Base-by-base conservation (phyloP, 1,140 invertebrate genomes). In the Drosophila parvula region DNA sequence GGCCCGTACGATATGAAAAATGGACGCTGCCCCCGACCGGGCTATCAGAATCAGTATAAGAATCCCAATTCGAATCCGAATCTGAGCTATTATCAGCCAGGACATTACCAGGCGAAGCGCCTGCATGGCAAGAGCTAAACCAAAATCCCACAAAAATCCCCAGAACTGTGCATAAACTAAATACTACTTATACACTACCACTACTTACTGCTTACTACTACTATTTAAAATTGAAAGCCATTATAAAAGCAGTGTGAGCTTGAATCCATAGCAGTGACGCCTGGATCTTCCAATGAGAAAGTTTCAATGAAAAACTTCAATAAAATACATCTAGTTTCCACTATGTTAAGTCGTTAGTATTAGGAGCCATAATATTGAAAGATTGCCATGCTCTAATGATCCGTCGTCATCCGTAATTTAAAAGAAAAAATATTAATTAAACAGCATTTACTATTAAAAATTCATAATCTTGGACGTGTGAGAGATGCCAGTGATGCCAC, bases 81-180 rank as follows among this genome's bases (percentile, higher is more conserved):
- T 60, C 40, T 51, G 18, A 55, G 36, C 18, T 55, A 55, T 22
- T 36, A 53, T 36, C 50, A 36, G 50, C 22, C 64, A 40, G 40
- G 22, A 45, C 38, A 51, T 28, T 51, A 51, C 36, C 65, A 70
- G n/a, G 30, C 65, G 5, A 50, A 22, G 18, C 77, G 81, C 14
- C 80, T 77, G 14, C 30, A 74, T 47, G 73, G 73, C 55, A 78
- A 71, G 48, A 81, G 75, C 36, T 86, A 81, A 82, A 53, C 43
- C 50, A 61, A 34, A 55, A 55, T 51, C 62, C 63, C 70, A 48
- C 22, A 22, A 51, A 51, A 58, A 70, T 50, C 12, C 51, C 70
- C 79, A 79, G 81, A 74, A 82, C 82, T 85, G 82, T 86, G 63
- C 51, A 85, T 78, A 81, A 74, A 78, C 53, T 80, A 62, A 84